Evolutionary conservation across 2,113 vertebrate genomes (phyloP), one percentile per base, ranked within the genome.

Genomic region (Notothenia rossii): DNA sequence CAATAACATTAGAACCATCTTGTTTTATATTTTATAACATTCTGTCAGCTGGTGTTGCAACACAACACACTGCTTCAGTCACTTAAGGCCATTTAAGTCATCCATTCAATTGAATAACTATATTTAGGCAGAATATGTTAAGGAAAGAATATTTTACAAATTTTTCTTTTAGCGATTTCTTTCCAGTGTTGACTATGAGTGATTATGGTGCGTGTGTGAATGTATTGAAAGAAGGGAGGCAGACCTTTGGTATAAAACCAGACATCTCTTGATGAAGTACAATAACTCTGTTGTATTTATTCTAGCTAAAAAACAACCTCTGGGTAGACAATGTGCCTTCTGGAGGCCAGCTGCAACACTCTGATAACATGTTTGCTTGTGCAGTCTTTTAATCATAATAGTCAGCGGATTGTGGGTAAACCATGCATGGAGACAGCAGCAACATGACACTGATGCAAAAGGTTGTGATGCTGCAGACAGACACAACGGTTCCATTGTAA

Each of bases 371-470:
- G 71, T 67, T 45, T 72, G 79, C 78, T 74, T 50, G 48, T 67
- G 56, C 65, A 56, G 33, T 75, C 36, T 67, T 72, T 83, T 81
- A 76, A 80, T 81, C 63, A 51, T 25, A 50, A 43, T 12, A 61
- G 67, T 83, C 67, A 76, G 88, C 61, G 72, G 64, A 67, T 70
- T 40, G 59, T 53, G 53, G 55, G 14, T 8, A 59, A 77, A 72
- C 59, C 36, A 6, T 56, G 77, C 67, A 36, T 13, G 9, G 22
- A 63, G 55, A 51, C 67, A 10, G 65, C 55, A 20, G 36, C 22
- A 25, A 25, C 75, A 48, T 51, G 66, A 59, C 59, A 18, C 50
- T 61, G 62, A 72, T 18, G 50, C 4, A 13, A 22, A 62, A 55
- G 63, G 63, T 53, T 59, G 33, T 59, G 68, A 85, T 2, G 9